phyloP scores from a whole-genome alignment of 2,888 invertebrate species.

The Acronicta alni region DNA sequence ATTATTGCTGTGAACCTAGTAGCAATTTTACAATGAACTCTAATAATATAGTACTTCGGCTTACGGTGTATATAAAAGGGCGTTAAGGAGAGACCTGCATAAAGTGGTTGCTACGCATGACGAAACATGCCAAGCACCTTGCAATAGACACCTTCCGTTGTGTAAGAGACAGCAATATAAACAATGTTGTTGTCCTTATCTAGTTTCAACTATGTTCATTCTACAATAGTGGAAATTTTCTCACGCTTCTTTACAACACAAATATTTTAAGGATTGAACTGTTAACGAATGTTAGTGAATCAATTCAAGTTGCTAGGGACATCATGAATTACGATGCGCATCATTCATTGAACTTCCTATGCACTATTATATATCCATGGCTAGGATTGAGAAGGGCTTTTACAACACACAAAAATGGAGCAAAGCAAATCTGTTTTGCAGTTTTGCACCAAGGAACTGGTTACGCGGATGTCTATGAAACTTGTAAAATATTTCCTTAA shows the following conservation, averaged over 20 bases:
- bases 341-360: too few relatives aligned
- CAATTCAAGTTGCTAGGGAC: too few relatives aligned
- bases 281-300: too few relatives aligned
- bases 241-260: not conserved
- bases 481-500: not conserved
- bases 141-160: constrained; percentile 60
- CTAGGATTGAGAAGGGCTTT: too few relatives aligned
- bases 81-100: constrained; percentile 23
- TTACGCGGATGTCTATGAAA: too few relatives aligned
- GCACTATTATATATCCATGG: too few relatives aligned
- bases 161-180: constrained; percentile 61
- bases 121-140: constrained; percentile 63
- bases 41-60: constrained; percentile 1
- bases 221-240: constrained; percentile 22
- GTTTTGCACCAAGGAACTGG: too few relatives aligned
- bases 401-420: too few relatives aligned
- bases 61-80: not conserved
- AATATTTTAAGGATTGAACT: too few relatives aligned
- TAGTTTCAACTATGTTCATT: constrained; percentile 13
- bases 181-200: constrained; percentile 58
- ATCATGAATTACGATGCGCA: too few relatives aligned
- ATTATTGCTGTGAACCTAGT: constrained; percentile 43
- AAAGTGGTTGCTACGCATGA: constrained; percentile 57
- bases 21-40: constrained; percentile 32
- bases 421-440: too few relatives aligned